phyloP scores from a whole-genome alignment of 1,140 invertebrate genomes.

The Diachasmimorpha longicaudata region DNA sequence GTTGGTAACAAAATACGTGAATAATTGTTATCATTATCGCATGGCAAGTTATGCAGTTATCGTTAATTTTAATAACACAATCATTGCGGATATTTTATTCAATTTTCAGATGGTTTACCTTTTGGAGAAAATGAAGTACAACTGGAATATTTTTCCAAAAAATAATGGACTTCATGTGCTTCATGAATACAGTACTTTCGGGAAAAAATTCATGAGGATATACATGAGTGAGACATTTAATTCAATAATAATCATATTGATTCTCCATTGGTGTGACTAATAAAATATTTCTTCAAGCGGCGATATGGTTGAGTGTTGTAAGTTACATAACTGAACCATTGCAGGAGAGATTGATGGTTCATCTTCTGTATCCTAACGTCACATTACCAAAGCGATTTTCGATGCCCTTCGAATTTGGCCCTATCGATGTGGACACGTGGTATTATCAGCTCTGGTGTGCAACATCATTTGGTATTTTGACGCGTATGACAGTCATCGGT shows the following conservation, averaged over 20 bases:
- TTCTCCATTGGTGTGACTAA: no score
- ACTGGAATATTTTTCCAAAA: neutral
- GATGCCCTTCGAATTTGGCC: neutral
- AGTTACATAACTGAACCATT: neutral
- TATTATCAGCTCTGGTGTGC: neutral
- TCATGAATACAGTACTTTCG: neutral
- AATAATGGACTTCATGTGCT: neutral
- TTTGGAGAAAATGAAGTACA: neutral
- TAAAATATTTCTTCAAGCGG: neutral
- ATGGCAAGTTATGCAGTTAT: no score
- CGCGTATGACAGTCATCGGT: neutral
- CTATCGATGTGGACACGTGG: neutral
- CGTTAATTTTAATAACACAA: neutral
- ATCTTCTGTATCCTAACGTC: neutral
- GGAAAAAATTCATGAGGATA: neutral
- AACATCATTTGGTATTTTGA: neutral
- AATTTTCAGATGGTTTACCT: neutral
- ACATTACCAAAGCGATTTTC: neutral
- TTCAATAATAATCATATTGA: no score
- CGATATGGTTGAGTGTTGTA: neutral
- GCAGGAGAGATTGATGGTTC: neutral
- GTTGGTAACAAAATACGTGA: no score
- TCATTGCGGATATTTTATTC: neutral
- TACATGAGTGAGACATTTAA: neutral
- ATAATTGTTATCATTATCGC: no score